Evolutionary conservation across 2,888 invertebrate genomes (phyloP).

Genomic region (Epistrophella euchroma): DNA sequence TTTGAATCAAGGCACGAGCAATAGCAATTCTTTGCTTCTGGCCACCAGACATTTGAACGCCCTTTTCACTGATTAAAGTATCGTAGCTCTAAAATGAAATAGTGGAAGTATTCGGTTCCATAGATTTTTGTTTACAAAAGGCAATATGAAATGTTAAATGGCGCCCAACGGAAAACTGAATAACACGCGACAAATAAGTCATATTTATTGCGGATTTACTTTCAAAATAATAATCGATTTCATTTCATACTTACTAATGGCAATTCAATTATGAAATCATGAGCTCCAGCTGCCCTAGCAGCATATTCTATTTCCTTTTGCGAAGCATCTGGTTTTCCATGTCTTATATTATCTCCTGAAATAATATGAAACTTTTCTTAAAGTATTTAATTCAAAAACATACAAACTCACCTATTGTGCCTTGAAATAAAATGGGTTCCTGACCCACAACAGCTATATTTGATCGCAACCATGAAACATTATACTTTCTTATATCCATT

Average conservation of each 20-base stretch:
- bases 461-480: constrained; percentile 89
- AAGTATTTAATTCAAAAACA: background rate
- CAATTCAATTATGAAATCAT: constrained; percentile 89
- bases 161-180: too few relatives aligned
- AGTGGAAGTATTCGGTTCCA: background rate
- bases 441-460: constrained; percentile 94
- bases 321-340: constrained; percentile 89
- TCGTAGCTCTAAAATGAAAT: constrained; percentile 87
- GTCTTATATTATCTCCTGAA: constrained; percentile 86
- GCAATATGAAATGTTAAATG: too few relatives aligned
- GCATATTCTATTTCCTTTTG: constrained; percentile 88
- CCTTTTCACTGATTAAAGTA: constrained; percentile 91
- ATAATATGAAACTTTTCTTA: background rate
- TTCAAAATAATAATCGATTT: too few relatives aligned
- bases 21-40: constrained; percentile 94
- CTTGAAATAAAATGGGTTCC: constrained; percentile 93
- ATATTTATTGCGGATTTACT: too few relatives aligned
- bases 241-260: constrained; percentile 85
- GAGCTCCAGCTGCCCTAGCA: constrained; percentile 89
- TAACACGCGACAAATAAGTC: too few relatives aligned
- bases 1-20: constrained; percentile 90
- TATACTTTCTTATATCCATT: constrained; percentile 87
- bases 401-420: constrained; percentile 85
- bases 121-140: too few relatives aligned
- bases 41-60: constrained; percentile 91